phyloP scores from a whole-genome alignment of 2,113 vertebrate species.

The Tylochromis polylepis region DNA sequence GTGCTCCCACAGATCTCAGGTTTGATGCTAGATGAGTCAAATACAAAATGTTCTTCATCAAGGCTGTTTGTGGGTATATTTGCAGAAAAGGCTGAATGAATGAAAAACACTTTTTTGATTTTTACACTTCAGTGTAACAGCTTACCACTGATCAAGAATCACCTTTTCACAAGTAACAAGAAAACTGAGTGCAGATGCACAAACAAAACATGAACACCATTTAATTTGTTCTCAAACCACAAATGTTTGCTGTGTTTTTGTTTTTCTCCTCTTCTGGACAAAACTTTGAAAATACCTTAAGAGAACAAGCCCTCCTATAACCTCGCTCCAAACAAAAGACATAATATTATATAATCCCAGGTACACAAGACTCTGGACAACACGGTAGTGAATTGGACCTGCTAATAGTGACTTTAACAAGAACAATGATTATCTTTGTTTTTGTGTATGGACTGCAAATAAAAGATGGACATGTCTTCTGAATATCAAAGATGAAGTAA shows the following conservation, averaged over 20 bases:
- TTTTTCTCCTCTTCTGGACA: background rate
- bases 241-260: background rate
- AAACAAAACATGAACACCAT: background rate
- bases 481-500: background rate
- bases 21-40: constrained; percentile 12
- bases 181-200: background rate
- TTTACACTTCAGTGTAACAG: background rate
- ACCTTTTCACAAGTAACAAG: background rate
- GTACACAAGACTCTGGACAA: background rate
- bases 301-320: background rate
- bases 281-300: background rate
- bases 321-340: background rate
- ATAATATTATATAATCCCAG: background rate
- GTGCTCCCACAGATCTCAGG: background rate
- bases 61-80: background rate
- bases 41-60: background rate
- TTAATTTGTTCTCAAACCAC: background rate
- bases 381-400: accelerated
- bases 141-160: background rate
- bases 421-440: background rate
- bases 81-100: background rate
- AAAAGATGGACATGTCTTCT: background rate
- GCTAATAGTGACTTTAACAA: background rate
- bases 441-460: background rate
- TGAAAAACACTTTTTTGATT: background rate